Evolutionary conservation across 2,113 vertebrate genomes (phyloP), one percentile per base, ranked within the genome.

Genomic region (Eubucco bourcierii): DNA sequence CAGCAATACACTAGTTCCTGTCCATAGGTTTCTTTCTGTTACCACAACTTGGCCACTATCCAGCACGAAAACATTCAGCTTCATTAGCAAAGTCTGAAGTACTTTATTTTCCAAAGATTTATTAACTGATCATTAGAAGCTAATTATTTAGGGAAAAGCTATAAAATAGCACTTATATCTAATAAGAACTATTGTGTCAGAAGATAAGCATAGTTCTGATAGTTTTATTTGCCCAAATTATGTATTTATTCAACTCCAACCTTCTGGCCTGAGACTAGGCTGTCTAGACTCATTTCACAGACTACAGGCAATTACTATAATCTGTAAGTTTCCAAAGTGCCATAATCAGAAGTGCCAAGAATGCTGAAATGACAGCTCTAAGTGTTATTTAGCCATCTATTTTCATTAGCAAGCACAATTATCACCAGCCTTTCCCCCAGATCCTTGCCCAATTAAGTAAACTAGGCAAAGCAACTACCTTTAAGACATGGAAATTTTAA

Each of bases 81-180:
- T 94, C 75, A 71, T 91, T 67, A 93, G 47, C 28, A 15, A 77
- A 80, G 23, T 34, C 82, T 58, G 8, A 29, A 90, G 70, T 39
- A 65, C 23, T 89, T 92, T 25, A 78, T 88, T 94, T 94, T 80
- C 44, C 21, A 6, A 64, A 61, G 44, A 87, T 77, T 82, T 89
- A 90, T 34, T 91, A 61, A 80, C 65, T 87, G 37, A 85, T 78
- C 87, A 92, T 83, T 85, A 95, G 74, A 90, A 84, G 58, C 73
- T 92, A 91, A 94, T 94, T 88, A 91, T 85, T 96, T 88, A 64
- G 28, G 47, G 24, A 90, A 92, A 91, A 50, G 33, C 60, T 91
- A 83, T 72, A 80, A 94, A 92, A 89, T 28, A 92, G 58, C 82
- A 90, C 68, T 92, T 85, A 24, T 11, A 71, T 63, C 78, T 90